Percentiles rank a stretch among this genome's conserved stretches.
These are phyloP conservation scores for Dorcus hopei DNA, from an alignment of 2,888 invertebrate species.

Conservation along the genomic window DNA sequence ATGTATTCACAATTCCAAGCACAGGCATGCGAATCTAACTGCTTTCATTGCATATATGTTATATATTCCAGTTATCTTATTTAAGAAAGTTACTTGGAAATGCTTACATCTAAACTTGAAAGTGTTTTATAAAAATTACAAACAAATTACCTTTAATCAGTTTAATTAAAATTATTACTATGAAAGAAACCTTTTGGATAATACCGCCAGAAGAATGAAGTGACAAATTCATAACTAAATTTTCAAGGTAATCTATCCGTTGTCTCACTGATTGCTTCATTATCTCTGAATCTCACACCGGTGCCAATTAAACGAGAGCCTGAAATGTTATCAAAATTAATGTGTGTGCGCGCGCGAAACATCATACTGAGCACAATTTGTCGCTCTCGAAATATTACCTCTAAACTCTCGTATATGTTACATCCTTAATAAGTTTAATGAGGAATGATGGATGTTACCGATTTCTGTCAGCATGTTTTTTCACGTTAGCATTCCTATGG, in stretches of 20 bases:
- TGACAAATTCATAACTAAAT: conserved; percentile 11
- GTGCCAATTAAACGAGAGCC: conserved; percentile 39
- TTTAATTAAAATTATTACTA: no score
- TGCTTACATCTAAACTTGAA: no score
- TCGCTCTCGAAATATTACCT: conserved; percentile 7
- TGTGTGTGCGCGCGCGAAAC: conserved; percentile 21
- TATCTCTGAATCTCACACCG: conserved; percentile 40
- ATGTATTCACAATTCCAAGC: no score
- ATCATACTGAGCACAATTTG: conserved; percentile 4
- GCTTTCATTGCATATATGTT: no score
- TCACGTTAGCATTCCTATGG: no score
- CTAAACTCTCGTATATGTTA: conserved; percentile 4
- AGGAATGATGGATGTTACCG: conserved; percentile 10
- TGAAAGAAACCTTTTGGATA: no score
- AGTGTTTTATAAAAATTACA: no score
- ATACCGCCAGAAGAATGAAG: no score
- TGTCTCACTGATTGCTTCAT: conserved; percentile 41
- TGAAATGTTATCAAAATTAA: conserved; percentile 42
- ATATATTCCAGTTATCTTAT: no score
- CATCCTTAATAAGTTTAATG: conserved; percentile 12
- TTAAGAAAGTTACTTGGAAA: no score
- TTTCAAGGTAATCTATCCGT: conserved; percentile 24
- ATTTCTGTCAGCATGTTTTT: conserved; percentile 1
- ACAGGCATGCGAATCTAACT: no score
- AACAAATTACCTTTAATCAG: no score